Percentiles rank a stretch among this genome's conserved stretches.
Conservation (phyloP, 2,113 vertebrate species). For the Anser brachyrhynchus region DNA sequence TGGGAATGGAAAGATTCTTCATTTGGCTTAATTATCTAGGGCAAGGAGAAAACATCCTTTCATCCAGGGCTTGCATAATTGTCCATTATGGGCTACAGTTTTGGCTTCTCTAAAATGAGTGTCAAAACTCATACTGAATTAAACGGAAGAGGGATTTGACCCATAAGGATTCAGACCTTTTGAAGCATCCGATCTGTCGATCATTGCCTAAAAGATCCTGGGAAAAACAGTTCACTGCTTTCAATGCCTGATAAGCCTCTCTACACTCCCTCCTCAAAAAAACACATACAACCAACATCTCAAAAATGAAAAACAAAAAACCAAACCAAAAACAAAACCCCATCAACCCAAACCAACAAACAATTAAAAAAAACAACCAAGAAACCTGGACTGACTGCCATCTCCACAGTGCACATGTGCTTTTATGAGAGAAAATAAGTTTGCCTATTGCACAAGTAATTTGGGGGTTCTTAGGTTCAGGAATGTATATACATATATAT, state of each 20-base stretch:
- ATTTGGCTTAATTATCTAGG: slow-evolving; percentile 53
- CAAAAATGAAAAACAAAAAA: too few relatives aligned
- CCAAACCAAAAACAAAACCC: not conserved
- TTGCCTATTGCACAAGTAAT: not conserved
- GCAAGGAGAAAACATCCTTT: slow-evolving; percentile 59
- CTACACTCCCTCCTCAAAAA: not conserved
- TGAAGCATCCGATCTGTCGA: not conserved
- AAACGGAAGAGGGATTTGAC: slow-evolving; percentile 21
- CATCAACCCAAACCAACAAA: not conserved
- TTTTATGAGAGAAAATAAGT: not conserved
- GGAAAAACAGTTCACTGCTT: not conserved
- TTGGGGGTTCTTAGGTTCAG: not conserved
- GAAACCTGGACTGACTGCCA: not conserved
- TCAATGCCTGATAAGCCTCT: not conserved
- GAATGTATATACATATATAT: not conserved
- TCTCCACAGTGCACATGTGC: not conserved
- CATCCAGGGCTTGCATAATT: slow-evolving; percentile 33
- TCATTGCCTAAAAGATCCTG: not conserved
- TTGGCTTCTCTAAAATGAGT: slow-evolving; percentile 47
- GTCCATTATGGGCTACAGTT: slow-evolving; percentile 6
- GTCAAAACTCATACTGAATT: slow-evolving; percentile 20
- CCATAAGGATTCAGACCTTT: not conserved
- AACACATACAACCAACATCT: not conserved
- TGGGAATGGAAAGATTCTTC: slow-evolving; percentile 42
- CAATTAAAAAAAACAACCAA: not conserved